Base-by-base conservation (phyloP, 2,113 vertebrate species). In the Menura novaehollandiae region DNA sequence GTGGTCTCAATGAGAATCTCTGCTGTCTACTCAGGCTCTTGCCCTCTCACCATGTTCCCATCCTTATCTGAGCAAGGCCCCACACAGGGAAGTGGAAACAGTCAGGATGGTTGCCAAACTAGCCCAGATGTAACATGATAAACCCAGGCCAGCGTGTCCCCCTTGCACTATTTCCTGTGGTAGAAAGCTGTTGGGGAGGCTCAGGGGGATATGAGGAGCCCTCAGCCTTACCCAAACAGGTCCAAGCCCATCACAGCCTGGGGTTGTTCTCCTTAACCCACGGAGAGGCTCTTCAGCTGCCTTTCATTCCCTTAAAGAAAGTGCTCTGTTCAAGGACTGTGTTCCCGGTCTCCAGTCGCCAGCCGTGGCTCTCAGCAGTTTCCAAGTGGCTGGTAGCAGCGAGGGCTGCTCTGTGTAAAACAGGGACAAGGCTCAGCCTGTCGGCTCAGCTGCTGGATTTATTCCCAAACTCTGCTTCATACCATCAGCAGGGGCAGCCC, bases 1-100 rank as follows among this genome's bases (percentile, higher is more conserved):
- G 13, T 51, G 19, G 39, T 37, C 23, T 75, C 1, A 0, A 20
- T 8, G 15, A 5, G 7, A 27, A 35, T 30, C 46, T 51, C 30
- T 30, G 22, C 28, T 39, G 17, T 9, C 44, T 8, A 13, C 23
- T 62, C 67, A 64, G 46, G 28, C 16, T 68, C 51, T 60, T 3
- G 0, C 26, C 15, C 7, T 58, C 53, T 47, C 22, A 7, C 22
- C 6, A 1, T 7, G 2, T 39, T 67, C 32, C 43, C 11, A 4
- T 33, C 41, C 35, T 59, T 5, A 2, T 9, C 52, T 11, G 30
- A 75, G 24, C 11, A 44, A 80, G 43, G 43, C 24, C 28, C 9
- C 20, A 13, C 1, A 0, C 30, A 88, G 55, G 21, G 27, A n/a
- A 44, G 5, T 46, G 47, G 69, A 80, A 62, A 53, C 0, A 1